phyloP scores from a whole-genome alignment of 2,113 vertebrate species.

The Sceloporus undulatus region DNA sequence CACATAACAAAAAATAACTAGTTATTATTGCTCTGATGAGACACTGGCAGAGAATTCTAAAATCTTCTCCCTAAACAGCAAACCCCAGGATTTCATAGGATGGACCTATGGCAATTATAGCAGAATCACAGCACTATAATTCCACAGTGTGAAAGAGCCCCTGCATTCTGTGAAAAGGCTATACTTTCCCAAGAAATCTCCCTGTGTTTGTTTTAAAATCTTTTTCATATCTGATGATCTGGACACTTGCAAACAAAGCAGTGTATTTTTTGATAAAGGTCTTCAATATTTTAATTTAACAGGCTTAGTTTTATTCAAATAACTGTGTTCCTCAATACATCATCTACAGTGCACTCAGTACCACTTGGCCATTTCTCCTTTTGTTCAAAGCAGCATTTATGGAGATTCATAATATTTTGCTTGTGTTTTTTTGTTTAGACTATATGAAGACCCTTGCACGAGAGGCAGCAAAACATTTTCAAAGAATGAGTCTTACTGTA shows the following conservation, averaged over 20 bases:
- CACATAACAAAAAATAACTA: no score
- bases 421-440: not conserved
- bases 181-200: not conserved
- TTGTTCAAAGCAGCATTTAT: not conserved
- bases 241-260: not conserved
- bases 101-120: no score
- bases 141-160: no score
- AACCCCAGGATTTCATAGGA: no score
- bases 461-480: not conserved
- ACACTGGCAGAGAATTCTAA: no score
- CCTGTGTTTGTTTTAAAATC: not conserved
- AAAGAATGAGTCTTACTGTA: not conserved
- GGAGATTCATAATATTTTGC: not conserved
- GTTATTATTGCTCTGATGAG: no score
- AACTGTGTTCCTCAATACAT: not conserved
- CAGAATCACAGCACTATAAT: no score
- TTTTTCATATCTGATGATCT: not conserved
- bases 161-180: no score
- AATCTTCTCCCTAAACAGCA: no score
- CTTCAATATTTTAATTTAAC: no score
- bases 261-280: not conserved
- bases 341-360: not conserved
- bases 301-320: not conserved
- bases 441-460: not conserved
- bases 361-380: not conserved